These are phyloP conservation scores for Nomia melanderi DNA, from an alignment of 1,140 invertebrate genomes.

Conservation along the genomic window DNA sequence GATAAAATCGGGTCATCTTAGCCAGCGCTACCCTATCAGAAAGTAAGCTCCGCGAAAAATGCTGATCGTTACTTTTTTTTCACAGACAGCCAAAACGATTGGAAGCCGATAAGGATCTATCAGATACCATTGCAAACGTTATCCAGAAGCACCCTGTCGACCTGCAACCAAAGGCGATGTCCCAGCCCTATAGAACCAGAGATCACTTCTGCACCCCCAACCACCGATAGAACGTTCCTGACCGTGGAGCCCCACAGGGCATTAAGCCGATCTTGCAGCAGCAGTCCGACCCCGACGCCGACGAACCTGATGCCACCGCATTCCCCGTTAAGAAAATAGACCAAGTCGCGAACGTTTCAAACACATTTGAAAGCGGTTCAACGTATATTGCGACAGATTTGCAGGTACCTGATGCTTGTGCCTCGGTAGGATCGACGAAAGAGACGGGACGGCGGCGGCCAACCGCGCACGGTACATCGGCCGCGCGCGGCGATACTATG, in stretches of 20 bases:
- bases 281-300: constrained; percentile 78
- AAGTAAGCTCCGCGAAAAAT: not conserved
- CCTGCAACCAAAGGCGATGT: constrained; percentile 66
- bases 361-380: not conserved
- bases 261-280: constrained; percentile 80
- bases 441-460: not conserved
- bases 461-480: not conserved
- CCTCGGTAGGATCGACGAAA: constrained; percentile 32
- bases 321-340: constrained; percentile 51
- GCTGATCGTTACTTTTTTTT: not conserved
- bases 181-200: constrained; percentile 70
- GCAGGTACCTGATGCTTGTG: constrained; percentile 45
- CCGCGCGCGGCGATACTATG: not conserved
- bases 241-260: constrained; percentile 73
- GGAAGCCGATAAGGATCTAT: constrained; percentile 82
- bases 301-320: constrained; percentile 41
- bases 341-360: not conserved
- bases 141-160: constrained; percentile 63
- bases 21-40: no score
- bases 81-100: constrained; percentile 67
- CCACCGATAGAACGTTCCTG: constrained; percentile 67
- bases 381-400: not conserved
- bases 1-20: no score
- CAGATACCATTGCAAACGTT: constrained; percentile 80
- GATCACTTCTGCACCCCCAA: constrained; percentile 61